Conservation (phyloP, 2,113 vertebrate species). For the Myanophis thanlyinensis region DNA sequence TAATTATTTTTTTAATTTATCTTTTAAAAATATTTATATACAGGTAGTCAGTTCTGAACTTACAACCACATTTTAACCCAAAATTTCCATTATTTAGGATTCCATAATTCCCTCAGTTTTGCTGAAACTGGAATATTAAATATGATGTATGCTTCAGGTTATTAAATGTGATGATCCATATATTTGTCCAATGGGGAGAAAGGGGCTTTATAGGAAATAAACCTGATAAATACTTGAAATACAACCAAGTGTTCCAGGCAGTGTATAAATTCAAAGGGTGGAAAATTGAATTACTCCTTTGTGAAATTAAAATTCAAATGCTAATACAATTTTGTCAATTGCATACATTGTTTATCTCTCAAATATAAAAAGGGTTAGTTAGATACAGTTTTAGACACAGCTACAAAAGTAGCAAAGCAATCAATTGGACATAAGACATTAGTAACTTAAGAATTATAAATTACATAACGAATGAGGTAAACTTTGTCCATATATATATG, state of each 20-base stretch:
- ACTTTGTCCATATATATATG: background rate
- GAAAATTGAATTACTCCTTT: constrained; percentile 11
- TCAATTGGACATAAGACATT: background rate
- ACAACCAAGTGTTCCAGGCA: background rate
- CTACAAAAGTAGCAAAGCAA: background rate
- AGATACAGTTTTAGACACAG: background rate
- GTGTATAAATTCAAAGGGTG: background rate
- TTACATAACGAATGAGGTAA: background rate
- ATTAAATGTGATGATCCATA: background rate
- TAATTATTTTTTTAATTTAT: background rate
- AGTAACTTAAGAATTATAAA: background rate
- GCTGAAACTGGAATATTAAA: background rate
- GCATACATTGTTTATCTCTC: background rate
- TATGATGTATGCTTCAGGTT: background rate
- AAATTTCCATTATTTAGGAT: too few species aligned
- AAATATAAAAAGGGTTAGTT: background rate
- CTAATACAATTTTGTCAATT: background rate
- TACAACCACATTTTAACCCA: too few species aligned
- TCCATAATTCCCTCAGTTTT: background rate
- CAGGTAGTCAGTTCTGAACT: too few species aligned
- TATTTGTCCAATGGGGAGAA: background rate
- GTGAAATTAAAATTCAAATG: background rate
- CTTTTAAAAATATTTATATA: too few species aligned
- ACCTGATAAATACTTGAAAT: background rate
- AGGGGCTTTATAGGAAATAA: background rate